Evolutionary conservation across 1,140 invertebrate species (phyloP), one percentile per base, ranked within the genome.

Genomic region (Drosophila fuyamai): DNA sequence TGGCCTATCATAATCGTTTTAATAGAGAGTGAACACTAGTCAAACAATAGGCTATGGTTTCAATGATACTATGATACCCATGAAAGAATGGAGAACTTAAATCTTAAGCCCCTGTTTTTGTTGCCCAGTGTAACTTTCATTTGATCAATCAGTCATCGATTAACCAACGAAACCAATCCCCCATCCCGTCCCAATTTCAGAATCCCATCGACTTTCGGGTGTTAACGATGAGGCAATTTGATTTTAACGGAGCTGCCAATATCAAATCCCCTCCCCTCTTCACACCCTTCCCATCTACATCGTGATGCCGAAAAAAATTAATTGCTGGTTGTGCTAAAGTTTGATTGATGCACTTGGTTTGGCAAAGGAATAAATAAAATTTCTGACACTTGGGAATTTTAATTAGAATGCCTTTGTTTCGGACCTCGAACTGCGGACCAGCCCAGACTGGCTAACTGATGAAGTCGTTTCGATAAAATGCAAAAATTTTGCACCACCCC

Each of bases 321-420:
- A 76, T 79, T 88, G 76, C 62, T 54, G 60, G 56, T 78, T 73
- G 73, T 70, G 63, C 66, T 76, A 67, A 88, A 73, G 58, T 86
- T 89, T 89, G 84, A 88, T 89, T 83, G 76, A 89, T 89, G 66
- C 54, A 70, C 43, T 56, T 57, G 67, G 53, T 53, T 46, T 40
- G 44, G 29, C 36, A 41, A 60, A 14, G 43, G 61, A 75, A 81
- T 76, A 86, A 79, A 85, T 86, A 72, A 65, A 48, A 57, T 51
- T 60, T 61, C 29, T 46, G 62, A 68, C 84, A 79, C 71, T 70
- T 72, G 79, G 76, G 66, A 67, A 83, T 88, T 89, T 88, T 80
- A 89, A 88, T 88, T 84, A 89, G 80, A 83, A 83, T 61, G 59
- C 63, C 57, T 68, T 89, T 89, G 83, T 89, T 73, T 62, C 35